phyloP scores from a whole-genome alignment of 2,113 vertebrate genomes.

The Pituophis catenifer region DNA sequence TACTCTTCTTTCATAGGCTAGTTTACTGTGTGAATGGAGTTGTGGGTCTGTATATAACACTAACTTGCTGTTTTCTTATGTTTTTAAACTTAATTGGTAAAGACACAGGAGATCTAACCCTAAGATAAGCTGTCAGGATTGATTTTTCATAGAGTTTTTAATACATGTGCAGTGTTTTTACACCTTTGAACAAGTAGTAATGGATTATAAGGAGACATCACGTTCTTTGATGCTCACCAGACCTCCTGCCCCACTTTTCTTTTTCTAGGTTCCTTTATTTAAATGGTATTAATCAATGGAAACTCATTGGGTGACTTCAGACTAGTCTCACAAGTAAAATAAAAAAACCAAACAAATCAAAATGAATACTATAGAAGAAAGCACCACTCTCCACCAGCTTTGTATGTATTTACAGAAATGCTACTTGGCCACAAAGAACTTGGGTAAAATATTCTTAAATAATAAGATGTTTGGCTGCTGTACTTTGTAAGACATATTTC shows the following conservation, averaged over 20 bases:
- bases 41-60: not conserved
- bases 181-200: not conserved
- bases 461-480: not conserved
- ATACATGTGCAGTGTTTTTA: not conserved
- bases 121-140: not conserved
- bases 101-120: not conserved
- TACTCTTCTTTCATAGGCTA: not conserved
- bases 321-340: not conserved
- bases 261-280: not conserved
- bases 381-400: not conserved
- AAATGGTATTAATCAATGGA: not conserved
- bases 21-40: not conserved
- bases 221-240: not conserved
- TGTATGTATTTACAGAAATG: not conserved
- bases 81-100: not conserved
- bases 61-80: not conserved
- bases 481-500: not conserved
- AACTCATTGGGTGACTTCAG: not conserved
- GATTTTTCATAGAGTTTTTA: not conserved
- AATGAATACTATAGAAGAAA: not conserved
- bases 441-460: not conserved
- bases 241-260: not conserved
- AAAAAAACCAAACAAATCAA: not conserved
- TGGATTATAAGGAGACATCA: not conserved
- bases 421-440: not conserved